Evolutionary conservation across 2,888 invertebrate genomes (phyloP), one percentile per base, ranked within the genome.

Genomic region (Ceraclea dissimilis): DNA sequence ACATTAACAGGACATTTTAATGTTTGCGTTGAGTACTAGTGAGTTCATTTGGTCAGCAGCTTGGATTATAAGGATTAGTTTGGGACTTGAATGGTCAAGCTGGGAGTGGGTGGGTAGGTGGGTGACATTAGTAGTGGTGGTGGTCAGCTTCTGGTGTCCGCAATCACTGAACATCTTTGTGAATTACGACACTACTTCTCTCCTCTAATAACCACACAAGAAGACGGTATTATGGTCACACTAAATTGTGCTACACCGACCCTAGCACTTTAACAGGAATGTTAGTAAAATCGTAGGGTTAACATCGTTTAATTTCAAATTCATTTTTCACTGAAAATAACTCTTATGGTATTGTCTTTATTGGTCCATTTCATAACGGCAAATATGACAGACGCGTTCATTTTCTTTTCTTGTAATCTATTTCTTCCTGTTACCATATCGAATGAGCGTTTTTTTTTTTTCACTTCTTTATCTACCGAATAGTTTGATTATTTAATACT

Each of bases 151-250:
- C 49, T 31, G 54, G 54, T 54, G 49, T 13, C 33, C 50, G 50
- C 54, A 54, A 54, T 54, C 54, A 54, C 54, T 39, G 39, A 46
- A 49, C 39, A 54, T 48, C 50, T 49, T 26, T 13, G 44, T 54
- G 54, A 54, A 50, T 54, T 54, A 54, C 54, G 50, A 46, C 44
- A 13, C 48, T 48, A 18, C 22, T 18, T 11, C 34, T 46, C 39
- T 11, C 22, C 49, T 54, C 54, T 54, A 54, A 54, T 54, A 54
- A 54, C 50, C 54, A 50, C 54, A 34, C 48, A 31, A 39, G 43
- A 44, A 49, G 54, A 44, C 49, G 54, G 50, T 44, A 50, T 54
- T 50, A 54, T 49, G n/a, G 54, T 43, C 50, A 46, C 49, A 44
- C 46, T 50, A 54, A 54, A 54, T 50, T 54, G 46, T 22, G 16